A percentile compares a stretch with the other conserved stretches of the same genome.
Conservation (phyloP, 2,113 vertebrate genomes). For the Anser cygnoides region DNA sequence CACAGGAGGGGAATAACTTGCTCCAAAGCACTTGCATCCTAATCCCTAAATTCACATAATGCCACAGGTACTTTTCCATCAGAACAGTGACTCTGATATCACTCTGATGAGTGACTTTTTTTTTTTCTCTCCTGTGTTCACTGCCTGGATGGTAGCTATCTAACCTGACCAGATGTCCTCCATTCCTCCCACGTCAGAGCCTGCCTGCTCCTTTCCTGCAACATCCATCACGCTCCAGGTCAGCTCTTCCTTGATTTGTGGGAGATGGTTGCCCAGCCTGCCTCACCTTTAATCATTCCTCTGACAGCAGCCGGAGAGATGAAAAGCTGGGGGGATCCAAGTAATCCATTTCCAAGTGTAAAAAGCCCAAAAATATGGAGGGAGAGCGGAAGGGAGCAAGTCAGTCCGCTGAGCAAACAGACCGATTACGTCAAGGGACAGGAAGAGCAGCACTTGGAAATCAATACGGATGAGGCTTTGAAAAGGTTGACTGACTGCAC, state of each 20-base stretch:
- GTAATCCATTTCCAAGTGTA: conserved; percentile 60
- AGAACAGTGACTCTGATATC: neutral
- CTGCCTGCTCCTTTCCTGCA: neutral
- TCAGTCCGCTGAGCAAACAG: conserved; percentile 69
- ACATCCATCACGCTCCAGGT: conserved; percentile 37
- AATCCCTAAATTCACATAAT: neutral
- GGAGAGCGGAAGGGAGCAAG: neutral
- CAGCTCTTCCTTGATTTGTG: conserved; percentile 36
- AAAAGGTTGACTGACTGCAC: conserved; percentile 80
- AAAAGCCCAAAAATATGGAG: neutral
- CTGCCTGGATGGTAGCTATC: conserved; percentile 9
- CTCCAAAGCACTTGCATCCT: neutral
- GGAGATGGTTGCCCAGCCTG: neutral
- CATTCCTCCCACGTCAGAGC: neutral
- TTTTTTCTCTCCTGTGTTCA: neutral
- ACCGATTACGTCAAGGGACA: conserved; percentile 73
- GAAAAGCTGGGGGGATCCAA: conserved; percentile 57
- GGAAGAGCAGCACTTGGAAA: conserved; percentile 74
- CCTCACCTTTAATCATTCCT: conserved; percentile 43
- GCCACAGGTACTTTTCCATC: neutral
- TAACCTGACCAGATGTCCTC: conserved; percentile 12
- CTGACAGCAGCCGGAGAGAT: conserved; percentile 15
- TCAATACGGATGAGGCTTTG: conserved; percentile 79
- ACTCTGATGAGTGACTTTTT: too few species aligned
- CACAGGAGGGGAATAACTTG: neutral